phyloP scores from a whole-genome alignment of 2,113 vertebrate genomes.

The Smithornis capensis region DNA sequence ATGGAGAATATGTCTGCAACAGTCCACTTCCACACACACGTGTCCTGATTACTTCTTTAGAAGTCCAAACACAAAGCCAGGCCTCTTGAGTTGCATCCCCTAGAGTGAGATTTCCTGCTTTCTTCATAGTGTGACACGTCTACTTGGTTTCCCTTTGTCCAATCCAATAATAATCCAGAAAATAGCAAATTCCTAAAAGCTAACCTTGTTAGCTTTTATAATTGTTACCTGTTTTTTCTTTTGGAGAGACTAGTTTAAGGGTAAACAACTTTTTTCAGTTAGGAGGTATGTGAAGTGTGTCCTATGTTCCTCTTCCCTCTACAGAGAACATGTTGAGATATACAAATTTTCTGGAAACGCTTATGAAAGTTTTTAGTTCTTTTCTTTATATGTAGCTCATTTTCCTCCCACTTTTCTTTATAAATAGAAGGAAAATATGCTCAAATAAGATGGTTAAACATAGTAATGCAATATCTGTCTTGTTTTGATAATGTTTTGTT shows the following conservation, averaged over 20 bases:
- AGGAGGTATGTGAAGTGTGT: neutral
- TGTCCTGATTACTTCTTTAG: neutral
- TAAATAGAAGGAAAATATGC: neutral
- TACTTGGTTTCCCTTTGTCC: neutral
- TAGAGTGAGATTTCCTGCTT: neutral
- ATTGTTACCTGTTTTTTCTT: no score
- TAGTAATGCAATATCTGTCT: neutral
- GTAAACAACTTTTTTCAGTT: neutral
- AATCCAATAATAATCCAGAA: neutral
- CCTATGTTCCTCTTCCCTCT: neutral
- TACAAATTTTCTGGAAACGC: no score
- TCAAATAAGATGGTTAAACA: neutral
- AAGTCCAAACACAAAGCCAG: neutral
- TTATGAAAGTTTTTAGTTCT: no score
- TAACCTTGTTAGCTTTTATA: no score
- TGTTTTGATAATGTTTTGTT: neutral
- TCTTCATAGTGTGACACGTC: rapidly evolving
- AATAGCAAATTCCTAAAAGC: neutral
- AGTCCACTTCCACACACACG: neutral
- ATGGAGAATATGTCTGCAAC: neutral
- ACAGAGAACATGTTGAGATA: neutral
- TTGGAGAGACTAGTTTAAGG: neutral
- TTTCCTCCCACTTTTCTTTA: neutral
- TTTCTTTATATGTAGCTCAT: no score
- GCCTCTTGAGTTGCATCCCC: neutral